These are phyloP conservation scores for Pammene aurita DNA, from an alignment of 2,888 invertebrate genomes.

Conservation along the genomic window DNA sequence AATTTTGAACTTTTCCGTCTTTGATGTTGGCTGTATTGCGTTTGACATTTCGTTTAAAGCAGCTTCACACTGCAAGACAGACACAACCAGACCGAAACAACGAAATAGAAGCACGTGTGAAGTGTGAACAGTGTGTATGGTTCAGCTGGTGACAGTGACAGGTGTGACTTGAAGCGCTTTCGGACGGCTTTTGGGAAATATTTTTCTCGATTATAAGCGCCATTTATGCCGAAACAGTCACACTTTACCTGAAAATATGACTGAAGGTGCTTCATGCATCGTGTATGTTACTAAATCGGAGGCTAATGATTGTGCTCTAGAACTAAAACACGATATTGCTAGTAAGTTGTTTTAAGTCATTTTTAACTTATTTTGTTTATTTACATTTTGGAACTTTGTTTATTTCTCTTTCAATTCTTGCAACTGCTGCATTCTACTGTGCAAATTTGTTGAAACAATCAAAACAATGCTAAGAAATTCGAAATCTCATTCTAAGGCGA, in stretches of 20 bases:
- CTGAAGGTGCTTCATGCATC: conserved; percentile 19
- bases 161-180: conserved; percentile 5
- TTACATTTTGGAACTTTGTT: neutral
- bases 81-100: neutral
- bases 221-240: conserved; percentile 10
- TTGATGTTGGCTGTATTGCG: conserved; percentile 22
- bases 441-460: neutral
- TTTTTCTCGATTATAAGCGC: conserved; percentile 18
- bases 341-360: conserved; percentile 13
- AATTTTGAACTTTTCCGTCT: conserved; percentile 27
- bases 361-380: conserved; percentile 3
- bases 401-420: too few relatives aligned
- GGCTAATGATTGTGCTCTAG: conserved; percentile 1
- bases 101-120: neutral
- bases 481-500: too few relatives aligned
- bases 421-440: neutral
- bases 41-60: conserved; percentile 22
- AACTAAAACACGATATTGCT: conserved; percentile 1
- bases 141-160: neutral
- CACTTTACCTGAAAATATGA: conserved; percentile 19
- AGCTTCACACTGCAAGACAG: conserved; percentile 2
- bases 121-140: too few relatives aligned
- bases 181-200: neutral
- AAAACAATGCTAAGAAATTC: neutral
- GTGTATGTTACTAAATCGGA: conserved; percentile 18